These are phyloP conservation scores for Pseudococcus jackbeardsleyi DNA, from an alignment of 2,888 invertebrate genomes.

Conservation along the genomic window DNA sequence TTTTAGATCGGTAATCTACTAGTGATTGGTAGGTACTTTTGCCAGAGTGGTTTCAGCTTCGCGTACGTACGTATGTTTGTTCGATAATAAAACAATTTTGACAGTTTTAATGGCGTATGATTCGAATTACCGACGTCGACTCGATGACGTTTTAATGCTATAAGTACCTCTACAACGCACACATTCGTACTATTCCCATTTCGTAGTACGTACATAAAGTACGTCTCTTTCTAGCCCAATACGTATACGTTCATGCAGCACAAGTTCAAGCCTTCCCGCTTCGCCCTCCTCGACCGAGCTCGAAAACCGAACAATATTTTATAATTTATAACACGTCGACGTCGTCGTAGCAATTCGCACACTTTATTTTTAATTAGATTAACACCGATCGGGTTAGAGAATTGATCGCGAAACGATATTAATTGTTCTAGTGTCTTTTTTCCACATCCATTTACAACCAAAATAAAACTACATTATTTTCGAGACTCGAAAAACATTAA, in stretches of 20 bases:
- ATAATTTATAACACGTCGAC: not conserved
- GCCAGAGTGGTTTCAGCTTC: conserved; percentile 9
- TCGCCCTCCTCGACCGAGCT: not conserved
- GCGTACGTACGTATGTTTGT: conserved; percentile 2
- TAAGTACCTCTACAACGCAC: conserved; percentile 10
- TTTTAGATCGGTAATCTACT: not conserved
- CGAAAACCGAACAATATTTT: not conserved
- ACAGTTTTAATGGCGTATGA: conserved; percentile 24
- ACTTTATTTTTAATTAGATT: conserved; percentile 24
- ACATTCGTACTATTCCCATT: not conserved
- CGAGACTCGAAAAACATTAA: not conserved
- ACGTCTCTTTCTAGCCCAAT: not conserved
- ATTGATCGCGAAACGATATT: not conserved
- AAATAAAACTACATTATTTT: not conserved
- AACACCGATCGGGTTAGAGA: not conserved
- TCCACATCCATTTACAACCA: not conserved
- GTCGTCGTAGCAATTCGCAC: not conserved
- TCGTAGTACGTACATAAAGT: not conserved
- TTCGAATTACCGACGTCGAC: conserved; percentile 25
- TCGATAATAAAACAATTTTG: conserved; percentile 47
- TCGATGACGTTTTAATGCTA: conserved; percentile 33
- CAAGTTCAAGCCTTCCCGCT: not conserved
- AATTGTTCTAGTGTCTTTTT: not conserved
- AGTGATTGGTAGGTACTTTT: conserved; percentile 10
- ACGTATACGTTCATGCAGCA: not conserved